Conservation (phyloP, 2,113 vertebrate species). For the Oplegnathus fasciatus region DNA sequence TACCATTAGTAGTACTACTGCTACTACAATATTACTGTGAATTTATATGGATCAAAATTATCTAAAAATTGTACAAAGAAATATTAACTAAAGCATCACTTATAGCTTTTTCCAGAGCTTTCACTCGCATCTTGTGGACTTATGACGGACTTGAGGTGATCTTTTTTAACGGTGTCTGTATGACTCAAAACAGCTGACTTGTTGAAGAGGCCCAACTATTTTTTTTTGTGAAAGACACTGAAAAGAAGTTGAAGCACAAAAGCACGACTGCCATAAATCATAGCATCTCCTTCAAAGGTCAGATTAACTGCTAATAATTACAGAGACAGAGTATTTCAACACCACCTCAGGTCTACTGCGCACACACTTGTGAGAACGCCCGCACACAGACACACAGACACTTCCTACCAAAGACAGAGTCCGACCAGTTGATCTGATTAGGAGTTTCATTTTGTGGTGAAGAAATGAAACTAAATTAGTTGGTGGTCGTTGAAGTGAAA, state of each 20-base stretch:
- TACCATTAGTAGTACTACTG: not conserved
- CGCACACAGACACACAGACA: not conserved
- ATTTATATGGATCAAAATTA: not conserved
- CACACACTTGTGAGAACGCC: constrained; percentile 9
- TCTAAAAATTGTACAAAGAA: not conserved
- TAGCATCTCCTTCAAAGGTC: not conserved
- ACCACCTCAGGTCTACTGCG: not conserved
- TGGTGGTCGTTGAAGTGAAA: not conserved
- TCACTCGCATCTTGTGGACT: not conserved
- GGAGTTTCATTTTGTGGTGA: not conserved
- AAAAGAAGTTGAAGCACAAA: not conserved
- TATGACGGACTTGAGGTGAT: not conserved
- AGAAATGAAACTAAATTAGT: not conserved
- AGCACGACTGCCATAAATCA: not conserved
- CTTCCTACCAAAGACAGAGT: not conserved
- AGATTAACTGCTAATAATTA: not conserved
- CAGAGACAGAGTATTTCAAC: not conserved
- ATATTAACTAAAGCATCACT: not conserved
- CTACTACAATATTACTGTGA: not conserved
- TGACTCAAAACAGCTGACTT: too few relatives aligned
- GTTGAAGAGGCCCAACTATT: too few relatives aligned
- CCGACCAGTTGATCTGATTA: not conserved
- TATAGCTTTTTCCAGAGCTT: not conserved
- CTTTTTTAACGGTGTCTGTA: not conserved
- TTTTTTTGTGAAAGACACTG: not conserved